Conservation (phyloP, 2,888 invertebrate species). For the Yponomeuta cagnagella region DNA sequence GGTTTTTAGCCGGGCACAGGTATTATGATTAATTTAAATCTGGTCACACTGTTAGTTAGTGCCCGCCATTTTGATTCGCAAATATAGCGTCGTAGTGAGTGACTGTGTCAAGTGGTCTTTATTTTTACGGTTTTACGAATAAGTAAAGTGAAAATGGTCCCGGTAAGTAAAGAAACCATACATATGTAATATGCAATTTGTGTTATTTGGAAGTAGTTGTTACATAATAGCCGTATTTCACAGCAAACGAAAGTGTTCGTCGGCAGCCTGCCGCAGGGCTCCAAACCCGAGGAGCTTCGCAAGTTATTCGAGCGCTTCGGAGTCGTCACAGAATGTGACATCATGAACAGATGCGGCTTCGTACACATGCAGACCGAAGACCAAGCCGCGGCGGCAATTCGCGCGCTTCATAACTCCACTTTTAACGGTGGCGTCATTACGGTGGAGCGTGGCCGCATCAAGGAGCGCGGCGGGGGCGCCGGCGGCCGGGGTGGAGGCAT, state of each 20-base stretch:
- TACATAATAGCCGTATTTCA: slow-evolving; percentile 29
- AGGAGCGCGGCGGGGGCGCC: slow-evolving; percentile 77
- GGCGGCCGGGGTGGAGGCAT: slow-evolving; percentile 47
- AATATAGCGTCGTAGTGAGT: neutral
- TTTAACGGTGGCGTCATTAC: slow-evolving; percentile 90
- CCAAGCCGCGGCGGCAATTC: slow-evolving; percentile 87
- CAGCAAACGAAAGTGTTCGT: slow-evolving; percentile 93
- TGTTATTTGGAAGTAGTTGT: slow-evolving; percentile 15
- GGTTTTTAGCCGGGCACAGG: too few species aligned
- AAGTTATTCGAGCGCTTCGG: slow-evolving; percentile 91
- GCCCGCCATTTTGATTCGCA: slow-evolving; percentile 22
- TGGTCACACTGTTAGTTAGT: neutral
- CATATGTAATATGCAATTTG: neutral
- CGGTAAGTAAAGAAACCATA: slow-evolving; percentile 45
- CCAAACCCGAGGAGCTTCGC: slow-evolving; percentile 87
- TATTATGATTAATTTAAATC: neutral
- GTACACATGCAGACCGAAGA: slow-evolving; percentile 91
- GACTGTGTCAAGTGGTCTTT: neutral
- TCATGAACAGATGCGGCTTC: slow-evolving; percentile 95
- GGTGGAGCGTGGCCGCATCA: slow-evolving; percentile 88
- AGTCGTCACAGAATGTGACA: slow-evolving; percentile 93
- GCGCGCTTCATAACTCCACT: slow-evolving; percentile 85
- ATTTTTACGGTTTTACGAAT: neutral
- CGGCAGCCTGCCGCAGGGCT: slow-evolving; percentile 91
- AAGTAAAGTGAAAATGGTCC: slow-evolving; percentile 45